These are phyloP conservation scores for Myiozetetes cayanensis DNA, from an alignment of 2,113 vertebrate species.

Conservation along the genomic window DNA sequence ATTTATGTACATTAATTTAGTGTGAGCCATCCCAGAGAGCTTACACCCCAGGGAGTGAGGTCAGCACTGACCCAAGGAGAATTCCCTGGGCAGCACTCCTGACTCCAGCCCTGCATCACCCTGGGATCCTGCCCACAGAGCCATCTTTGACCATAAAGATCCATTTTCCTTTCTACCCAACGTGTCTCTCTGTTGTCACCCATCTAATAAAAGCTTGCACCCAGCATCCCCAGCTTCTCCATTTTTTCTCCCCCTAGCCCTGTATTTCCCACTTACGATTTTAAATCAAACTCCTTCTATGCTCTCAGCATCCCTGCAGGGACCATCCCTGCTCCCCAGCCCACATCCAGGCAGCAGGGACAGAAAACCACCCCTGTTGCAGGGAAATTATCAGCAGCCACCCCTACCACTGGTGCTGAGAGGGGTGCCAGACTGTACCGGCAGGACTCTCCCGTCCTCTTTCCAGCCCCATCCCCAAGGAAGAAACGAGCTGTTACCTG, in stretches of 20 bases:
- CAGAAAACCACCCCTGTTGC: not conserved
- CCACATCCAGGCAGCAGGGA: not conserved
- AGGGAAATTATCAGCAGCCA: not conserved
- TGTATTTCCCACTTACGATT: not conserved
- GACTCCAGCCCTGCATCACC: fast-evolving
- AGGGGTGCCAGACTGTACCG: not conserved
- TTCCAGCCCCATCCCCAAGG: not conserved
- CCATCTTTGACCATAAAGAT: not conserved
- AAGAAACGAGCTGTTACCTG: not conserved
- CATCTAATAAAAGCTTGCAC: not conserved
- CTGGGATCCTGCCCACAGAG: not conserved
- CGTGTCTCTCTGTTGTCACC: not conserved
- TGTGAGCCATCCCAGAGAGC: not conserved
- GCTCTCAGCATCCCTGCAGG: fast-evolving
- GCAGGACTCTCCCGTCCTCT: not conserved
- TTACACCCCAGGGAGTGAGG: not conserved
- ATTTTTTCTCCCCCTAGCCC: not conserved
- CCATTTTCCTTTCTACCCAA: not conserved
- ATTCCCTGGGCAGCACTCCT: not conserved
- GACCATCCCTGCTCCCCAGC: not conserved
- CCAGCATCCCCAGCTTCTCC: fast-evolving
- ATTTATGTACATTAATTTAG: not conserved
- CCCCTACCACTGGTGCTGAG: fast-evolving
- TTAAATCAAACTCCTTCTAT: not conserved
- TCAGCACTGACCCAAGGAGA: not conserved